A percentile compares a stretch with the other conserved stretches of the same genome.
These are phyloP conservation scores for Lucinisca nassula DNA, from an alignment of 2,888 invertebrate genomes.

Conservation along the genomic window DNA sequence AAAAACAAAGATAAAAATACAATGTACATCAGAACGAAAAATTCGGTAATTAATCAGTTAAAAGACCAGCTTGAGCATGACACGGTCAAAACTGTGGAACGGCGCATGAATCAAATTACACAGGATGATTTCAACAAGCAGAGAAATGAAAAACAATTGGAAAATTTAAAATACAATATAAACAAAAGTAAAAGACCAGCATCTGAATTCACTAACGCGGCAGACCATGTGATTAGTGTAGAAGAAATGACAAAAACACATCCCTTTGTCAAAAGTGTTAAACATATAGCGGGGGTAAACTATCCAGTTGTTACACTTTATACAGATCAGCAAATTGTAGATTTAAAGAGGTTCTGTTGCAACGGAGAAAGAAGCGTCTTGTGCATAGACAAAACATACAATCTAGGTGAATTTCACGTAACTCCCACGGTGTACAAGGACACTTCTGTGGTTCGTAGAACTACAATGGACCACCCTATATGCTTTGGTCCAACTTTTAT, in stretches of 20 bases:
- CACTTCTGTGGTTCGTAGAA: not conserved
- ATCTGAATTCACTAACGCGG: not conserved
- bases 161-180: slow-evolving; percentile 4
- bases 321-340: slow-evolving; percentile 27
- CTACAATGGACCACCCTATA: not conserved
- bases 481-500: slow-evolving; percentile 18
- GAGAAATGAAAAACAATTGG: slow-evolving; percentile 28
- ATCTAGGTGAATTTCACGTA: slow-evolving; percentile 45
- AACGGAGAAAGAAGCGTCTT: slow-evolving; percentile 18
- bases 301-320: slow-evolving; percentile 34
- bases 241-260: slow-evolving; percentile 37
- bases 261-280: slow-evolving; percentile 31
- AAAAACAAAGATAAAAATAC: not conserved
- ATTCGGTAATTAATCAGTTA: not conserved
- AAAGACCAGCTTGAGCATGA: not conserved
- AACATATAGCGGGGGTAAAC: slow-evolving; percentile 17
- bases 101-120: not conserved
- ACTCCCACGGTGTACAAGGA: slow-evolving; percentile 47
- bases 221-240: slow-evolving; percentile 14
- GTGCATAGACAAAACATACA: slow-evolving; percentile 51
- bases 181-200: not conserved
- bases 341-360: slow-evolving; percentile 42
- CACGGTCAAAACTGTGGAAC: not conserved
- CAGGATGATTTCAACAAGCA: slow-evolving; percentile 18
- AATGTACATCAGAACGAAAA: not conserved